phyloP scores from a whole-genome alignment of 2,888 invertebrate species.

The Cataglyphis cursor region DNA sequence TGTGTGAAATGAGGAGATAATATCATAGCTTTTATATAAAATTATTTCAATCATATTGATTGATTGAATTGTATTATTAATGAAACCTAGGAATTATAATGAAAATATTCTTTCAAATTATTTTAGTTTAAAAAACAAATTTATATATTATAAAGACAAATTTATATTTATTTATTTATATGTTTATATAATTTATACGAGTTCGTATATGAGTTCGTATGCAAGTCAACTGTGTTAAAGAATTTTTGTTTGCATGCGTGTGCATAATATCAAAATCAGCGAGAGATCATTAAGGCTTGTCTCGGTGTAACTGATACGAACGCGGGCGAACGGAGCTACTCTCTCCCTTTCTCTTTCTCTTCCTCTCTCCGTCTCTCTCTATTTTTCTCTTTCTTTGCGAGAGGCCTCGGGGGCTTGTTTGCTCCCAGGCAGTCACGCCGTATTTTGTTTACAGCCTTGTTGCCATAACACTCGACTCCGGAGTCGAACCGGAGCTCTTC shows the following conservation, averaged over 20 bases:
- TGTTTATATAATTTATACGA: no score
- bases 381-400: conserved; percentile 61
- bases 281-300: conserved; percentile 73
- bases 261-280: conserved; percentile 66
- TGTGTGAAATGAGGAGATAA: not conserved
- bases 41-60: not conserved
- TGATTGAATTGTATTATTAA: conserved; percentile 1
- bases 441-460: conserved; percentile 84
- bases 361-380: not conserved
- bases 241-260: not conserved
- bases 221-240: not conserved
- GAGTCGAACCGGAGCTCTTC: conserved; percentile 48
- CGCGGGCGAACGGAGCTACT: conserved; percentile 65
- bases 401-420: conserved; percentile 76
- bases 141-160: not conserved
- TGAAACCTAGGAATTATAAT: not conserved
- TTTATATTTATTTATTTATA: no score
- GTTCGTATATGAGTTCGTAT: not conserved
- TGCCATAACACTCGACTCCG: conserved; percentile 80
- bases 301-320: conserved; percentile 78
- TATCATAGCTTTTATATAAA: not conserved
- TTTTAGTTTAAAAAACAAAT: not conserved
- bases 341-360: conserved; percentile 5
- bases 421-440: conserved; percentile 81
- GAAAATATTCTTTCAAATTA: not conserved